Evolutionary conservation across 1,140 invertebrate species (phyloP), one percentile per base, ranked within the genome.

Genomic region (Rhysida immarginata): DNA sequence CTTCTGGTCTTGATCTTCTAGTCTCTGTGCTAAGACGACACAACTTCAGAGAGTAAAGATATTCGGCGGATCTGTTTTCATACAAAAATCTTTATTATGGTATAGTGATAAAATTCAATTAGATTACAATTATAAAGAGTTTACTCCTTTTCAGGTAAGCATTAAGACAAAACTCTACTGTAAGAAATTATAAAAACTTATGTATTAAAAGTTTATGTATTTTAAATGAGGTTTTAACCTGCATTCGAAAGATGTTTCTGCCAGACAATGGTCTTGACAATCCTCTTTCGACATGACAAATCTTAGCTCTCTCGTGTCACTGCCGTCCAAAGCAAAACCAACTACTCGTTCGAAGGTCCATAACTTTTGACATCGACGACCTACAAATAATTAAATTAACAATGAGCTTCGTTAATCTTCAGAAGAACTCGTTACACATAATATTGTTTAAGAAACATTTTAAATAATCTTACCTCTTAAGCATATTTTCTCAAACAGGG

Each of bases 401-500:
- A n/a, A 44, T n/a, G n/a, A n/a, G n/a, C n/a, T n/a, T n/a, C n/a
- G n/a, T n/a, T n/a, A n/a, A n/a, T n/a, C n/a, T 35, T 35, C 29
- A 35, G 29, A 8, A 35, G 16, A 8, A 5, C 29, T 16, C 5
- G 16, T 35, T 8, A 35, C 29, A 8, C 16, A 5, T 35, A 35
- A 35, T 35, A 35, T 8, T 35, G 29, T 35, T 16, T 35, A 35
- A n/a, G n/a, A n/a, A n/a, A n/a, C n/a, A n/a, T n/a, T n/a, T 35
- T 35, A 26, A 0, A 20, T 5, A 24, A 42, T 8, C 45, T 62
- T 60, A 71, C 69, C 69, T 61, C 62, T 56, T 21, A 74, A 56
- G 59, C 75, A 77, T 26, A 76, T 71, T 61, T 77, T 77, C 59
- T 77, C 74, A 61, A 72, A 75, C 60, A 75, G 75, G 21, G 71